phyloP scores from a whole-genome alignment of 1,140 invertebrate genomes.

The Diuraphis noxia region DNA sequence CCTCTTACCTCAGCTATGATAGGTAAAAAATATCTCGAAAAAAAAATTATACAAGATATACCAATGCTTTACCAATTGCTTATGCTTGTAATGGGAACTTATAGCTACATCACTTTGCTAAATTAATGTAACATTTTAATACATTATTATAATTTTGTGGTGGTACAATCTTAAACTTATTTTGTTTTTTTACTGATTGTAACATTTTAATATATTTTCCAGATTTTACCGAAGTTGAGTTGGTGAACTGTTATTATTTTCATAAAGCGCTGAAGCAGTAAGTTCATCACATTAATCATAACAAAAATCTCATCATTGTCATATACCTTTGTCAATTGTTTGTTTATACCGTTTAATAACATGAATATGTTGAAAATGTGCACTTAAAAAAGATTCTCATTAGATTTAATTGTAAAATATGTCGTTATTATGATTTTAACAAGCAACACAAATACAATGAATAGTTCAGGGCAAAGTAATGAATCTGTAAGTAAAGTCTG shows the following conservation, averaged over 20 bases:
- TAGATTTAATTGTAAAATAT: slow-evolving; percentile 43
- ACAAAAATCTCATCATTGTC: slow-evolving; percentile 38
- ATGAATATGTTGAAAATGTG: slow-evolving; percentile 25
- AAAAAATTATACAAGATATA: background rate
- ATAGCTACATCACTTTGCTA: background rate
- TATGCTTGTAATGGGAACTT: too few relatives aligned
- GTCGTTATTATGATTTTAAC: slow-evolving; percentile 47
- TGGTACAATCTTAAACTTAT: background rate
- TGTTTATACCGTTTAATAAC: background rate
- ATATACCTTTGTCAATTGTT: slow-evolving; percentile 12
- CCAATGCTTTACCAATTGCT: too few relatives aligned
- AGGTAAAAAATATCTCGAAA: background rate
- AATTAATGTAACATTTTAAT: background rate
- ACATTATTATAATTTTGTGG: background rate
- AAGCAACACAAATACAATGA: slow-evolving; percentile 35
- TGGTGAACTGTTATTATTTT: slow-evolving; percentile 33
- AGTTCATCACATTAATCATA: slow-evolving; percentile 47
- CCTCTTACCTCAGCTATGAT: background rate
- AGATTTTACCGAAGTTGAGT: slow-evolving; percentile 23
- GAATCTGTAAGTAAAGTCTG: slow-evolving; percentile 50
- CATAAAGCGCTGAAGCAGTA: slow-evolving; percentile 30
- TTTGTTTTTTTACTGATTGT: background rate
- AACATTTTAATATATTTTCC: slow-evolving; percentile 27
- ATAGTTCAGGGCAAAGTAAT: slow-evolving; percentile 50
- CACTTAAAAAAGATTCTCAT: slow-evolving; percentile 23